Base-by-base conservation (phyloP, 1,140 invertebrate genomes). In the Tetraneura akinire region DNA sequence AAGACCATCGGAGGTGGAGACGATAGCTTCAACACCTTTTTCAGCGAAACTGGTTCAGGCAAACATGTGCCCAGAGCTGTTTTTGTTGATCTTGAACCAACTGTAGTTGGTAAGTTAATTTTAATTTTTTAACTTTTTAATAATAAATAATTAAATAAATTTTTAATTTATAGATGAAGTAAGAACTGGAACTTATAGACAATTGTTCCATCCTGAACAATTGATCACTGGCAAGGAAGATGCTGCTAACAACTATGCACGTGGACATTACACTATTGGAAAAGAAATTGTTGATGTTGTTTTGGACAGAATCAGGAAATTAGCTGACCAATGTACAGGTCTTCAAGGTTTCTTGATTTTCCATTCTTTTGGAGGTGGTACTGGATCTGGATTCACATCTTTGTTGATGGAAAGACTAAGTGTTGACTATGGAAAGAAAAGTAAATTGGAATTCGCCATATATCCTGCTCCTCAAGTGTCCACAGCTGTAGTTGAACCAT, bases 311-410 rank as follows among this genome's bases (percentile, higher is more conserved):
- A 88, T 93, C 62, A 86, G 91, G 53, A 92, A 93, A 84, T 85
- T 93, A 62, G 89, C 92, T 42, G 94, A 95, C 83, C 91, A 93
- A 84, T 95, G 93, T 84, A 91, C 91, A 37, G 92, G 93, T 21
- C 84, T 91, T 32, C 94, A 95, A 86, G 93, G 92, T 5, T 94
- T 95, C 83, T 86, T 96, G 1, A 90, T 95, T 80, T 95, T 96
- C 86, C 93, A 95, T 82, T 91, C 93, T 0, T 96, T 97, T 85
- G 95, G 96, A 60, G 96, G 95, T 62, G 95, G 95, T 10, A 96
- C 95, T 47, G 95, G 95, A 13, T 91, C 90, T 64, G 90, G 91
- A 1, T 92, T 91, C 83, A 89, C 89, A 9, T 90, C 90, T 13
- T 86, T 92, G 13, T 85, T 91, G 9, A 91, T 92, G 90, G 90